Evolutionary conservation across 2,113 vertebrate genomes (phyloP), one percentile per base, ranked within the genome.

Genomic region (Raja brachyura): DNA sequence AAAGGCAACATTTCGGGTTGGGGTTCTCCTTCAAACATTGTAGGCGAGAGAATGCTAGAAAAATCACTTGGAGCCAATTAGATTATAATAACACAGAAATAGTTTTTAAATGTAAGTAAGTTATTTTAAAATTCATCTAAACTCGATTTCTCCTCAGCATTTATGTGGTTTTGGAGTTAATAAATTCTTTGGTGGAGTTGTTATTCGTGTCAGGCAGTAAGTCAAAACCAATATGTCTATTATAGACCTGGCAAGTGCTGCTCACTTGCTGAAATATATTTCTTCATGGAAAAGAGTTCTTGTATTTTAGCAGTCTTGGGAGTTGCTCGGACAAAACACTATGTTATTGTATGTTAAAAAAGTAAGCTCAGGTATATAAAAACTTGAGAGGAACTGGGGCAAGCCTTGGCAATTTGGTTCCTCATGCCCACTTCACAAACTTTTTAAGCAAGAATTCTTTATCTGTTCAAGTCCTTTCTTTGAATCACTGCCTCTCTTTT

Each of bases 231-330:
- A 39, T 14, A 39, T 90, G 88, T 6, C 66, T 70, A 31, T n/a
- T 90, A 63, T 31, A 90, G 66, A 90, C 18, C 63, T 70, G 88
- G 66, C 66, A 22, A 90, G 16, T 68, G 31, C 31, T 48, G 8
- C 63, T 70, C 31, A 11, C n/a, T 90, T 39, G 33, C 88, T 90
- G 88, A 70, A 90, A 70, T 70, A 48, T 31, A 90, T 90, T 90
- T 48, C 39, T 48, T 48, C 39, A 48, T 48, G 39, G 39, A 48
- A 48, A 48, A 48, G 39, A 48, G 39, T 48, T 48, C 39, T 48
- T n/a, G 20, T 90, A 33, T 90, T 90, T 31, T 22, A 39, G 4
- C 18, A 90, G 7, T 39, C 18, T 90, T 70, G 20, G 9, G 88
- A 90, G 11, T 8, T 9, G 31, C 31, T 70, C 33, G 88, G 31